Base-by-base conservation (phyloP, 1,140 invertebrate species). In the Andricus grossulariae region DNA sequence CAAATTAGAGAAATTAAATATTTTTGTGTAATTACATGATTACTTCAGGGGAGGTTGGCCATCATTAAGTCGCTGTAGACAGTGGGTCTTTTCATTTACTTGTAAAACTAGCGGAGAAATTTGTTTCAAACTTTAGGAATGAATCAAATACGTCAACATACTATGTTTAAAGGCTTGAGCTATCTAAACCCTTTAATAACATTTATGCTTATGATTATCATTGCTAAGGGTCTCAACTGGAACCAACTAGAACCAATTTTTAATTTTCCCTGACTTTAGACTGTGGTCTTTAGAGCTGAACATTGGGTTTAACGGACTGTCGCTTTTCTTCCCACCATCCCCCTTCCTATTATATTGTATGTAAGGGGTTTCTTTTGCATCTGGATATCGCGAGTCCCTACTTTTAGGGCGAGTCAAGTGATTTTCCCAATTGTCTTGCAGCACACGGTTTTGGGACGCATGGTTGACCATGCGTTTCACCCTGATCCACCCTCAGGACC, bases 391-490 rank as follows among this genome's bases (percentile, higher is more conserved):
- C 57, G 74, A 74, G 52, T 74, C 82, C 80, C 78, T 81, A 84
- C 88, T 89, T 89, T 89, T 77, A 87, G 82, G 80, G 85, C 81
- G 84, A 86, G 88, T 86, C 90, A 90, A 92, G 90, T 91, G 90
- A 91, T 91, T 91, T 90, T 89, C 88, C 84, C 87, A 88, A 91
- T 91, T 91, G 88, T 91, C 89, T 90, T 84, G 87, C 84, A 78
- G 78, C 81, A 78, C 78, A 73, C 74, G 76, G 81, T 82, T 76
- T 79, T 84, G 84, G 82, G 83, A 85, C 88, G 89, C 90, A 85
- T 92, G 90, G 85, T 79, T 78, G 82, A 32, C 87, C 91, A 92
- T 88, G 89, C 90, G 88, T 86, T 80, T 82, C 89, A 82, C 88
- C 89, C 88, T 78, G 84, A 79, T 84, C 72, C 83, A 83, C 77